These are phyloP conservation scores for Epicauta chinensis DNA, from an alignment of 1,140 invertebrate genomes.

Conservation along the genomic window DNA sequence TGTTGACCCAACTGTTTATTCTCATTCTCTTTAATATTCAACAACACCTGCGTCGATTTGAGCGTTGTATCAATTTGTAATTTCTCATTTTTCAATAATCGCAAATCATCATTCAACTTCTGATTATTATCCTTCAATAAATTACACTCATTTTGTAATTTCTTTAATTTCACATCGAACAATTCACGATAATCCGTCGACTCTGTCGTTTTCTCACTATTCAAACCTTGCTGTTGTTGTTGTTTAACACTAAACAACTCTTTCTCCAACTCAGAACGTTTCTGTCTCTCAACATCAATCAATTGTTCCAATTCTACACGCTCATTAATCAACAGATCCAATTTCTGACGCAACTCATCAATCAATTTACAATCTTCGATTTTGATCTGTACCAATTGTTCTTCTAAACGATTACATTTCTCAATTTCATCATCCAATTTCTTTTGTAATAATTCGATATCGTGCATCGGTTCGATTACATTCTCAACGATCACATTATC, in stretches of 20 bases:
- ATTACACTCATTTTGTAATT: slow-evolving; percentile 24
- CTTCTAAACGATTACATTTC: background rate
- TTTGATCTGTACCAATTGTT: slow-evolving; percentile 41
- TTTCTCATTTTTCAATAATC: background rate
- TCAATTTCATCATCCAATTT: slow-evolving; percentile 2
- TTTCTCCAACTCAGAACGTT: background rate
- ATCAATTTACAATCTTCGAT: slow-evolving; percentile 56
- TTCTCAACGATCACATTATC: slow-evolving; percentile 50
- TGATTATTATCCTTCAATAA: slow-evolving; percentile 33
- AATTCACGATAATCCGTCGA: slow-evolving; percentile 23
- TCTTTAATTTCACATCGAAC: slow-evolving; percentile 47
- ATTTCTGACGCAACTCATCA: slow-evolving; percentile 52
- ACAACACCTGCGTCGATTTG: background rate
- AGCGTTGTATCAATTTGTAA: background rate
- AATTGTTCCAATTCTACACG: slow-evolving; percentile 39
- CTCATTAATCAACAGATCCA: slow-evolving; percentile 51
- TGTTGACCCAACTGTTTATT: too few relatives aligned
- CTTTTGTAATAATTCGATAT: slow-evolving; percentile 17
- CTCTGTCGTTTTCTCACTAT: slow-evolving; percentile 26
- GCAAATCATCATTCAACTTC: background rate
- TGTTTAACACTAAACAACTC: slow-evolving; percentile 39
- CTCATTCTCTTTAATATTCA: background rate
- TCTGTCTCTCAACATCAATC: slow-evolving; percentile 24
- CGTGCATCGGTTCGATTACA: slow-evolving; percentile 34
- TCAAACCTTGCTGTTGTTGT: slow-evolving; percentile 35